phyloP scores from a whole-genome alignment of 2,113 vertebrate species.

The Microtus pennsylvanicus region DNA sequence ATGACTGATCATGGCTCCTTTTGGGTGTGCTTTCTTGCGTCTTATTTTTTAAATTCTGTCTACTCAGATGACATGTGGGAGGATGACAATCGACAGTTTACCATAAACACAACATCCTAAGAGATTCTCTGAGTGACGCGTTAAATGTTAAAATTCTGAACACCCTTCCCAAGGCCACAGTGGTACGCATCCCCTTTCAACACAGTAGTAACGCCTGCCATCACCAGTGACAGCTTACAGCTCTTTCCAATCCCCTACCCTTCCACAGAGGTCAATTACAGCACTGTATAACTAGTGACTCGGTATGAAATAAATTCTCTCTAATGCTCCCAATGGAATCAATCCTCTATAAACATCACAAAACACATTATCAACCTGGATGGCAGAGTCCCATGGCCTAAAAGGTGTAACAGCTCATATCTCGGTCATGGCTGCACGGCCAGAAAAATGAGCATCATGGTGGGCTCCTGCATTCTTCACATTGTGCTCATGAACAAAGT shows the following conservation, averaged over 20 bases:
- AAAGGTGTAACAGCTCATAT: slow-evolving; percentile 78
- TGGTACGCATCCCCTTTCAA: not conserved
- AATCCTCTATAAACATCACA: slow-evolving; percentile 55
- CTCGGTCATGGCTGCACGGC: slow-evolving; percentile 80
- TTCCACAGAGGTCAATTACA: slow-evolving; percentile 58
- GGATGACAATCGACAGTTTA: slow-evolving; percentile 4
- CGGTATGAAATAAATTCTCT: slow-evolving; percentile 9
- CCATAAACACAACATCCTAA: slow-evolving; percentile 37
- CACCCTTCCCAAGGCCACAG: slow-evolving; percentile 59
- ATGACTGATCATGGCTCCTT: not conserved
- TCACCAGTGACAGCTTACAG: slow-evolving; percentile 7
- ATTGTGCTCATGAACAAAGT: slow-evolving; percentile 84
- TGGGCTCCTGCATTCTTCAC: slow-evolving; percentile 84
- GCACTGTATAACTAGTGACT: slow-evolving; percentile 20
- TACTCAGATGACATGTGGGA: not conserved
- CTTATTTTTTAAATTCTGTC: slow-evolving; percentile 3
- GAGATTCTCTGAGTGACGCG: slow-evolving; percentile 21
- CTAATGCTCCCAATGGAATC: slow-evolving; percentile 42
- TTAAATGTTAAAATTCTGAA: slow-evolving; percentile 51
- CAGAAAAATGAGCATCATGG: slow-evolving; percentile 66
- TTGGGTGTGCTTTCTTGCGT: not conserved
- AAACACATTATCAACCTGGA: slow-evolving; percentile 13
- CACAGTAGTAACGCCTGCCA: not conserved
- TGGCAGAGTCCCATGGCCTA: slow-evolving; percentile 57
- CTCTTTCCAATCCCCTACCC: slow-evolving; percentile 6